Base-by-base conservation (phyloP, 2,113 vertebrate species). In the Austrofundulus limnaeus region DNA sequence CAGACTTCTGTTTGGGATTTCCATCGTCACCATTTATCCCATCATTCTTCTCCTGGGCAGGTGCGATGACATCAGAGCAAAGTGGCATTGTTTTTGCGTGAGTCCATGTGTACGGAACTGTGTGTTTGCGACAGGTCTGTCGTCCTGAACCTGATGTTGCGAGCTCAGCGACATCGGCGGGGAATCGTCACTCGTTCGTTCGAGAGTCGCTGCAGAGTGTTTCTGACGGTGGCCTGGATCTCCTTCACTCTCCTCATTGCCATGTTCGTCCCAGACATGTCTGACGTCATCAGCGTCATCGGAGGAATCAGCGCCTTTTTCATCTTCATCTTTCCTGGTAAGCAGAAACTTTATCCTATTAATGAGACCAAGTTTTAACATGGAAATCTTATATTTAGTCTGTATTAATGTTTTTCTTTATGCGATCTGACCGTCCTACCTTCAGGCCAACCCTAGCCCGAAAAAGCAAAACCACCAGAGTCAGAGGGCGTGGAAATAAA, bases 261-360 rank as follows among this genome's bases (percentile, higher is more conserved):
- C 64, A 89, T 98, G 34, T 92, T 93, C 0, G 93, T 97, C 24
- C 97, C 96, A 0, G 95, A 98, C 91, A 98, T 98, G 38, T 87
- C 94, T 3, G 81, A 96, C 4, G 86, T 98, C 81, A 94, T 98
- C 5, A 91, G 93, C 1, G 84, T 97, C 73, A 97, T 96, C 0
- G 96, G 97, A 0, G 94, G 97, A 61, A 89, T 98, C 90, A 97
- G 96, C 0, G 93, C 97, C 42, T 96, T 95, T 89, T 98, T 99
- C 90, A 98, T 99, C 87, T 98, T 98, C 78, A 94, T 95, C 68
- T 99, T 99, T 73, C 97, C 97, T 77, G 96, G 97, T 96, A 87
- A 59, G 62, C 64, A 62, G 14, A 52, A 34, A 24, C 2, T 21
- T 57, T 1, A 16, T 34, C 28, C 14, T 21, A 1, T 23, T 25